phyloP scores from a whole-genome alignment of 2,113 vertebrate species.

The Rhombomys opimus region DNA sequence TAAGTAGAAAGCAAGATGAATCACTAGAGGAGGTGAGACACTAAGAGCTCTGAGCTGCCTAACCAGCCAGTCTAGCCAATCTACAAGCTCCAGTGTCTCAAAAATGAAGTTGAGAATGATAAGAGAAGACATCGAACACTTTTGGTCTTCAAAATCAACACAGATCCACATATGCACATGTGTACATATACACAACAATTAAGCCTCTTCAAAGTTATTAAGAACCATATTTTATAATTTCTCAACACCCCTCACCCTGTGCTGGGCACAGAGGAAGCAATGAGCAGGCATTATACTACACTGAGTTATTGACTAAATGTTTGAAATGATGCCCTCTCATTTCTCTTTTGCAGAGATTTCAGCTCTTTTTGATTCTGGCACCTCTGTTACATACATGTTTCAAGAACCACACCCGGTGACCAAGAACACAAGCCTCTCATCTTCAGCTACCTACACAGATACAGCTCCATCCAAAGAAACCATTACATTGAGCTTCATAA shows the following conservation, averaged over 20 bases:
- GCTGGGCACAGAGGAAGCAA: neutral
- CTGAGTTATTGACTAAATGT: neutral
- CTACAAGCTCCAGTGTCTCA: neutral
- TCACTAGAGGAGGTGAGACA: neutral
- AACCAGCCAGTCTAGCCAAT: too few species aligned
- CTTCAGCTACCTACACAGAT: constrained; percentile 91
- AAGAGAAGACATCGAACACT: too few species aligned
- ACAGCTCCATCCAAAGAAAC: constrained; percentile 91
- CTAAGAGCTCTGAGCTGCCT: neutral
- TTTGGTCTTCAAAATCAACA: neutral
- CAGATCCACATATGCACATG: neutral
- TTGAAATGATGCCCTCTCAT: neutral
- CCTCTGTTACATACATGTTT: constrained; percentile 95
- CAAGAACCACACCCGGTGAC: constrained; percentile 97
- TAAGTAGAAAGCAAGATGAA: too few species aligned
- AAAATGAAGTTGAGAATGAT: neutral
- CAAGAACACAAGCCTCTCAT: constrained; percentile 91
- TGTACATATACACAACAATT: neutral
- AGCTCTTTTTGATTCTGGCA: constrained; percentile 93
- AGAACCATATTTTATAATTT: neutral
- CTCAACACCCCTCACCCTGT: neutral
- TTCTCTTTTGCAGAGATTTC: constrained; percentile 92
- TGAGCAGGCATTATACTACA: neutral
- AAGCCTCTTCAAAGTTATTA: neutral
- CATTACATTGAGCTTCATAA: constrained; percentile 94